Base-by-base conservation (phyloP, 2,797 vertebrate genomes). In the Octomys mimax region DNA sequence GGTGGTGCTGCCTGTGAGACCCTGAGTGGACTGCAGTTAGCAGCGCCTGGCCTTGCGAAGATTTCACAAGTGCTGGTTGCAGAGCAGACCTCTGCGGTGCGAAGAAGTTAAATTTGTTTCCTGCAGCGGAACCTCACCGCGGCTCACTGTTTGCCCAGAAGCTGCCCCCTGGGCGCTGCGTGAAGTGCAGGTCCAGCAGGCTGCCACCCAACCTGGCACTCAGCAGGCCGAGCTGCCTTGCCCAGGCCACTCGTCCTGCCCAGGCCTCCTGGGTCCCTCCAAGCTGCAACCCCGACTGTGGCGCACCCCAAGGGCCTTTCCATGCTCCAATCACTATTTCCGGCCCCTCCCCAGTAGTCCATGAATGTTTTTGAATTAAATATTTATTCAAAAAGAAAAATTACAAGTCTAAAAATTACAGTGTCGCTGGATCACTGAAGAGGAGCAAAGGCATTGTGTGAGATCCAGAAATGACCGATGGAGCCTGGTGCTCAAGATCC, bases 101-200 rank as follows among this genome's bases (percentile, higher is more conserved):
- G 36, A 52, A 1, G 31, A 70, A 28, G 6, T 62, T 13, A 89
- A 52, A 84, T 87, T 39, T 39, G 57, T 64, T 70, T 70, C 66
- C 9, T 6, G 16, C 33, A n/a, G 6, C 21, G 39, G n/a, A 79
- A 28, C 0, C 9, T 54, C 70, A 11, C 10, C 14, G 46, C 8
- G 22, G 18, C 22, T 52, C 49, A 52, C 19, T 18, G 19, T 61
- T 46, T n/a, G 9, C 71, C 19, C 57, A 33, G 21, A 31, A 21
- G 33, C 54, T 5, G 11, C 57, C 19, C 49, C 57, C 33, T 16
- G 3, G n/a, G 31, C 21, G 68, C 11, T 13, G 14, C 2, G 33
- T 1, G 5, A 28, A 11, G 21, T 0, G 2, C 9, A 11, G 0
- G 28, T 6, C 18, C 1, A 9, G 4, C 9, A 42, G 1, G 42